A percentile compares a stretch with the other conserved stretches of the same genome.
phyloP scores from a whole-genome alignment of 2,888 invertebrate species.

The Galerucella pusilla region DNA sequence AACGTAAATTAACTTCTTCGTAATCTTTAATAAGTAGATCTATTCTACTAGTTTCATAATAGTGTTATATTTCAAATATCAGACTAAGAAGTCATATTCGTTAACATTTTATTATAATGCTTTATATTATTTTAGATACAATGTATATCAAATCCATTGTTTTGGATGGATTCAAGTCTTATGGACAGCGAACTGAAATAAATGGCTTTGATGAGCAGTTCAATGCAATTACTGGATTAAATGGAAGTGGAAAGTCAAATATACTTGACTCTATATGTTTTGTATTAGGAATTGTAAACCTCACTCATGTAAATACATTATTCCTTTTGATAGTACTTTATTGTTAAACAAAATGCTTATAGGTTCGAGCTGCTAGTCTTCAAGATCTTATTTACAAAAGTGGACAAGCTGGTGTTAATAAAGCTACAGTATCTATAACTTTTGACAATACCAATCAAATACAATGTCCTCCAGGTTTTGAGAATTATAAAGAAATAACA shows the following conservation, averaged over 20 bases:
- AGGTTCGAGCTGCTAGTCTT: conserved; percentile 91
- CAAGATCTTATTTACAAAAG: conserved; percentile 98
- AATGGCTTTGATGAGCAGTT: conserved; percentile 93
- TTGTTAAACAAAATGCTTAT: neutral
- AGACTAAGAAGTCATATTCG: too few relatives aligned
- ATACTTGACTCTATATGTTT: conserved; percentile 98
- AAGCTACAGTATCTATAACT: conserved; percentile 94
- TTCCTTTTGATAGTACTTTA: neutral
- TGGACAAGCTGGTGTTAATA: conserved; percentile 95
- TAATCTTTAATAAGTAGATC: too few relatives aligned
- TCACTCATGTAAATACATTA: conserved; percentile 76
- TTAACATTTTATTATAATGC: too few relatives aligned
- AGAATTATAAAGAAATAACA: conserved; percentile 89
- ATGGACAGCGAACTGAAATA: conserved; percentile 91
- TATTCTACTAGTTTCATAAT: too few relatives aligned
- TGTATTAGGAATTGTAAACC: conserved; percentile 93
- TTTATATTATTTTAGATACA: neutral
- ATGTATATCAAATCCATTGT: conserved; percentile 95
- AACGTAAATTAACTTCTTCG: neutral
- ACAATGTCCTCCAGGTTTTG: conserved; percentile 91
- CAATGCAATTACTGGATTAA: conserved; percentile 97
- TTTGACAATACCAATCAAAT: conserved; percentile 90
- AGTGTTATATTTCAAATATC: too few relatives aligned
- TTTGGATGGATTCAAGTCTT: conserved; percentile 98
- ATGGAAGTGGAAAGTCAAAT: conserved; percentile 98